A percentile compares a stretch with the other conserved stretches of the same genome.
phyloP scores from a whole-genome alignment of 2,888 invertebrate genomes.

The Sphinx pinastri region DNA sequence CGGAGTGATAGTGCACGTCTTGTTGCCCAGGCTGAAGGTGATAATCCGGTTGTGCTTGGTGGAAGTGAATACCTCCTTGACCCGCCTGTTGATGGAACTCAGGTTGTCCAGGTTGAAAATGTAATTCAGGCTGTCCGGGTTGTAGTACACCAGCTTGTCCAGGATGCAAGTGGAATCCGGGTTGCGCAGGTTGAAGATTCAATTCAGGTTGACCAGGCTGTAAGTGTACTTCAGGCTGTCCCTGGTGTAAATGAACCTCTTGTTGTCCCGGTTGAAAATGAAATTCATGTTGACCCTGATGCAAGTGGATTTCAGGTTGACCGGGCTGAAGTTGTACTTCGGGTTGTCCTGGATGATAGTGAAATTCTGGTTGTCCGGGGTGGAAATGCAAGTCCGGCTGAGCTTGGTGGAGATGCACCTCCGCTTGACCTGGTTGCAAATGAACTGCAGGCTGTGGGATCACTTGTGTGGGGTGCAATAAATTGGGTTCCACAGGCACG shows the following conservation, averaged over 20 bases:
- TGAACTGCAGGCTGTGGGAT: conserved; percentile 33
- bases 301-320: conserved; percentile 34
- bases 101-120: conserved; percentile 34
- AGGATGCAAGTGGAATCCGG: conserved; percentile 25
- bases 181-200: conserved; percentile 30
- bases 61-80: conserved; percentile 31
- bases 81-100: conserved; percentile 32
- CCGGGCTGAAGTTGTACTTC: conserved; percentile 37
- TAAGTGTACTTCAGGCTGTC: conserved; percentile 30
- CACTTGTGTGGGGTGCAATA: conserved; percentile 32
- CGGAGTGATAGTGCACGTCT: conserved; percentile 28
- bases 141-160: conserved; percentile 25
- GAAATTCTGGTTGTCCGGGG: conserved; percentile 40
- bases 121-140: conserved; percentile 26
- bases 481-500: conserved; percentile 34
- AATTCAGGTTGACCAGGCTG: conserved; percentile 31
- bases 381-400: conserved; percentile 49
- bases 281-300: conserved; percentile 34
- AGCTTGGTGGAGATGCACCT: conserved; percentile 46
- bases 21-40: conserved; percentile 32
- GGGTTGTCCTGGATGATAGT: conserved; percentile 34
- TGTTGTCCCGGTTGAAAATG: conserved; percentile 32
- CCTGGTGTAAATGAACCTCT: conserved; percentile 32
- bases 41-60: conserved; percentile 31
- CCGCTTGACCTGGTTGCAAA: conserved; percentile 39